Base-by-base conservation (phyloP, 1,140 invertebrate species). In the Papilio polytes region DNA sequence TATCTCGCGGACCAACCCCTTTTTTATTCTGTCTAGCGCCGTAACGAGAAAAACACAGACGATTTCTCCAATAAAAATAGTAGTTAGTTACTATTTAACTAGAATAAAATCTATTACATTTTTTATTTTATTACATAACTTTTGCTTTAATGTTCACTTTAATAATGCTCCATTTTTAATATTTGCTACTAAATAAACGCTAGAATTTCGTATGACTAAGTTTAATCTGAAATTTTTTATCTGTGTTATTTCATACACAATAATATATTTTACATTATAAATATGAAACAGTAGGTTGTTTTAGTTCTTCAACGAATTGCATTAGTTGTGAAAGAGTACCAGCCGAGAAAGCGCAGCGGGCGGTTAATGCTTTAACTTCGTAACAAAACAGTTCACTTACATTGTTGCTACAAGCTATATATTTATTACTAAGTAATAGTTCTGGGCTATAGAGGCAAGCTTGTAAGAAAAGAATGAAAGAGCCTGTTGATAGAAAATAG, bases 361-460 rank as follows among this genome's bases (percentile, higher is more conserved):
- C 73, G 73, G n/a, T 20, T 74, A 74, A 74, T 74, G 73, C 36
- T 12, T 74, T 74, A 46, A 74, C 73, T 48, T 74, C 48, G 73
- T 74, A 20, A 74, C 44, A 73, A 20, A 36, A 73, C 7, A 9
- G 15, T 22, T 26, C 22, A 63, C 59, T 63, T 56, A 56, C 53
- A 20, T 56, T 63, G 20, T 63, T 63, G 10, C 22, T 13, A 63
- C 20, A 63, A 63, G 12, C 20, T 26, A 63, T 26, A 26, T 4
- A 7, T 18, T 8, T 8, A 56, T 1, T 56, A 20, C n/a, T 56
- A n/a, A 9, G 26, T 2, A 56, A 7, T 20, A 8, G 8, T 20
- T 56, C 18, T 20, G 53, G 1, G 15, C n/a, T 56, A 8, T 20
- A 20, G 53, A 15, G 3, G 12, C 13, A 51, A 15, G 4, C 46